Percentiles rank a stretch among this genome's conserved stretches.
These are phyloP conservation scores for Stenurella melanura DNA, from an alignment of 2,888 invertebrate genomes.

Conservation along the genomic window DNA sequence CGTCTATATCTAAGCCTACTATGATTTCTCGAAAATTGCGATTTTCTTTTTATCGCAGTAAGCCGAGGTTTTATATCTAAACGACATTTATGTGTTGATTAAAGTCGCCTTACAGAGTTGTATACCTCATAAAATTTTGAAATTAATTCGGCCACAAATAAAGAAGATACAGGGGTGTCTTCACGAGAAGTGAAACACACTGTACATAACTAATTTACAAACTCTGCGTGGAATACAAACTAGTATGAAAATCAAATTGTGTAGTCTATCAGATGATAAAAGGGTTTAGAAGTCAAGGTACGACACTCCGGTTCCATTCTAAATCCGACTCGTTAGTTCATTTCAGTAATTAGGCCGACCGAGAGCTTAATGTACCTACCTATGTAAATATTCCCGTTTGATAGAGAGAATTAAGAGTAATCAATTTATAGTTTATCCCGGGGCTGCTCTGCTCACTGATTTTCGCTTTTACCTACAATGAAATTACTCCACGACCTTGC, in stretches of 20 bases:
- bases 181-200: too few relatives aligned
- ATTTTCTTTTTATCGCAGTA: too few relatives aligned
- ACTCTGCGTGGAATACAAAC: background rate
- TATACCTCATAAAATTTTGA: too few relatives aligned
- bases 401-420: constrained; percentile 19
- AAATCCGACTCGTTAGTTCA: constrained; percentile 14
- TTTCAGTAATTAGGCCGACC: constrained; percentile 7
- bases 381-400: constrained; percentile 28
- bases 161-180: too few relatives aligned
- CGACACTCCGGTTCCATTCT: background rate
- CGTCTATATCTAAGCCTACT: too few relatives aligned
- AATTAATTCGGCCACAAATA: too few relatives aligned
- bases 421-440: constrained; percentile 30
- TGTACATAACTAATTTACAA: background rate
- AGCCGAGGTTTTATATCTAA: too few relatives aligned
- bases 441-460: constrained; percentile 1
- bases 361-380: constrained; percentile 6
- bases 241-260: constrained; percentile 3
- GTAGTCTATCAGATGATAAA: background rate
- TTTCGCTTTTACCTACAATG: background rate
- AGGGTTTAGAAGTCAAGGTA: constrained; percentile 1
- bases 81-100: too few relatives aligned
- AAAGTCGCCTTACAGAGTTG: too few relatives aligned
- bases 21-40: too few relatives aligned
- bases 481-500: constrained; percentile 4